Evolutionary conservation across 2,888 invertebrate genomes (phyloP).

Genomic region (Cataglyphis livida): DNA sequence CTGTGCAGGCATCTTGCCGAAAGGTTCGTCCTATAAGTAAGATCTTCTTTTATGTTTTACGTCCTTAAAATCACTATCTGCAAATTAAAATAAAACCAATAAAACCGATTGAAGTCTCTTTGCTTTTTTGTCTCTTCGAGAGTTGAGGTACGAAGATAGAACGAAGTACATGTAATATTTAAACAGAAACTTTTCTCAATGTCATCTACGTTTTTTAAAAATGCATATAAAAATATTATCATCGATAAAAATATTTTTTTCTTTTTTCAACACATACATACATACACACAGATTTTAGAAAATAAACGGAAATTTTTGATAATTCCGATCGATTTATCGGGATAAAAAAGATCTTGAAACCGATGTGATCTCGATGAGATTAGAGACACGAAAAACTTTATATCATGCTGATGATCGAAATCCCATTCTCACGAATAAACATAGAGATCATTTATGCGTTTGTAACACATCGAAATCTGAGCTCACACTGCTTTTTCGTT

Average conservation of each 20-base stretch:
- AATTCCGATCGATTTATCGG: neutral
- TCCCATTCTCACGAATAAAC: neutral
- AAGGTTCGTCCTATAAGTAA: neutral
- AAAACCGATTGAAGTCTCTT: constrained; percentile 65
- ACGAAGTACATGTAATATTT: neutral
- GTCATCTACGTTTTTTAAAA: neutral
- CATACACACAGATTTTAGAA: neutral
- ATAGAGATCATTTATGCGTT: constrained; percentile 1
- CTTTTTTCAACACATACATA: neutral
- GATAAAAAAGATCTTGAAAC: neutral
- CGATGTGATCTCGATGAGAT: neutral
- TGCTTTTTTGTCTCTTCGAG: constrained; percentile 49
- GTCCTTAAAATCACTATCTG: constrained; percentile 2
- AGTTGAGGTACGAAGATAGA: neutral
- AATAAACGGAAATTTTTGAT: neutral
- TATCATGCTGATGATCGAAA: neutral
- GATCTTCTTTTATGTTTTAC: neutral
- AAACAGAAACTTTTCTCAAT: neutral
- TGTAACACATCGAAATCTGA: neutral
- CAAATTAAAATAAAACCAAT: neutral
- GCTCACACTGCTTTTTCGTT: neutral
- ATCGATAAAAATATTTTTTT: neutral
- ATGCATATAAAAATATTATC: neutral
- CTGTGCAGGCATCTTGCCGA: constrained; percentile 90
- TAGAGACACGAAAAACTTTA: neutral